Conservation (phyloP, 2,113 vertebrate species). For the Elephas maximus region DNA sequence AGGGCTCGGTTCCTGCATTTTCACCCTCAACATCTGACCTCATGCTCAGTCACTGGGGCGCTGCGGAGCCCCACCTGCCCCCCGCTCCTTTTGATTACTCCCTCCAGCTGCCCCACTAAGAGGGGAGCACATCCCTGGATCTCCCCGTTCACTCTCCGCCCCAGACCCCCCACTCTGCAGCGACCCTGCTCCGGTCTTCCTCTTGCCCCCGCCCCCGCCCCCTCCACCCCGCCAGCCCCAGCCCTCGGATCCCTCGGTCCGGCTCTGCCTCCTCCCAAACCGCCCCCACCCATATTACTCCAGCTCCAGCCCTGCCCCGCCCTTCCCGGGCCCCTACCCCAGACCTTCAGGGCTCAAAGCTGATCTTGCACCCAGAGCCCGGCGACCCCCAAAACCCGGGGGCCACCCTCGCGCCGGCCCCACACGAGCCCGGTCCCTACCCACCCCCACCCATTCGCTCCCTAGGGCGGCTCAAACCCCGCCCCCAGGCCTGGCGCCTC, state of each 20-base stretch:
- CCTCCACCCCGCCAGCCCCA: neutral
- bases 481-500: conserved; percentile 46
- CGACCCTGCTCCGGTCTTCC: neutral
- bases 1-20: conserved; percentile 47
- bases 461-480: conserved; percentile 9
- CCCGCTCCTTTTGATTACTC: neutral
- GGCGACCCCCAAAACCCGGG: neutral
- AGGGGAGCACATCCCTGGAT: neutral
- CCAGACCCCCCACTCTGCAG: neutral
- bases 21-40: conserved; percentile 67
- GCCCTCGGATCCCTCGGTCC: neutral
- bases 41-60: conserved; percentile 61
- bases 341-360: neutral
- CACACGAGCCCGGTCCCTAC: neutral
- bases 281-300: conserved; percentile 20
- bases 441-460: neutral
- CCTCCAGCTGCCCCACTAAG: conserved; percentile 13
- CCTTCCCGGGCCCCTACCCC: conserved; percentile 10
- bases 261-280: neutral
- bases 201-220: neutral
- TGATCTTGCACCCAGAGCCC: neutral
- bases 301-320: neutral
- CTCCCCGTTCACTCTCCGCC: neutral
- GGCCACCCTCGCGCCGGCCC: neutral
- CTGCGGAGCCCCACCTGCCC: conserved; percentile 77